Evolutionary conservation across 2,113 vertebrate genomes (phyloP), one percentile per base, ranked within the genome.

Genomic region (Epinephelus fuscoguttatus): DNA sequence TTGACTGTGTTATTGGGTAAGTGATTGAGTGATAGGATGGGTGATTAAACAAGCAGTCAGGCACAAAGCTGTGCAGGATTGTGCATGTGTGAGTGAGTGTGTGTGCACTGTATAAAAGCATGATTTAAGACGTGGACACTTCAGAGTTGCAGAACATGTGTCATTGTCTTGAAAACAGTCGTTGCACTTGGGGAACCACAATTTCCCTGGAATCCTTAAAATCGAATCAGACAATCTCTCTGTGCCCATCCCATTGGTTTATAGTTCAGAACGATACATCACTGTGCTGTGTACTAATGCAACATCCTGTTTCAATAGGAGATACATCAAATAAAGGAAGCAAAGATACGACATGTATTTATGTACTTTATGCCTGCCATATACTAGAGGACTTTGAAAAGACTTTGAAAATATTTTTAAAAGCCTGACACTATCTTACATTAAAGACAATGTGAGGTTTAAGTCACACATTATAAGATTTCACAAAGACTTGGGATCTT

Each of bases 41-140:
- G 60, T 78, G 79, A 86, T 90, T 90, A 79, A 70, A 75, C 75
- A 74, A 71, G 69, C 68, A 62, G 27, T 37, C 75, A 3, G 27
- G 63, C 33, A 49, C 64, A 66, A 67, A 84, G 68, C 68, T 45
- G 37, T 7, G n/a, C 19, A 37, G 6, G 66, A 80, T 45, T 79
- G 23, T 62, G 33, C 18, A 0, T 74, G 47, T 85, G 55, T 50
- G 66, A 13, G 80, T 52, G 42, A 4, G 47, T 61, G 75, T 23
- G 45, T 64, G 74, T 55, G 55, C 15, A n/a, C 19, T 73, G 45
- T 21, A 8, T 67, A 50, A 63, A 69, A 50, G 40, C 14, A 53
- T 61, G 7, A 11, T 42, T 50, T 50, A 10, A 62, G 30, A 52
- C 10, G 27, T 18, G 15, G 15, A 66, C 1, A 42, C 25, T 33